Base-by-base conservation (phyloP, 2,888 invertebrate genomes). In the Phengaris arion region DNA sequence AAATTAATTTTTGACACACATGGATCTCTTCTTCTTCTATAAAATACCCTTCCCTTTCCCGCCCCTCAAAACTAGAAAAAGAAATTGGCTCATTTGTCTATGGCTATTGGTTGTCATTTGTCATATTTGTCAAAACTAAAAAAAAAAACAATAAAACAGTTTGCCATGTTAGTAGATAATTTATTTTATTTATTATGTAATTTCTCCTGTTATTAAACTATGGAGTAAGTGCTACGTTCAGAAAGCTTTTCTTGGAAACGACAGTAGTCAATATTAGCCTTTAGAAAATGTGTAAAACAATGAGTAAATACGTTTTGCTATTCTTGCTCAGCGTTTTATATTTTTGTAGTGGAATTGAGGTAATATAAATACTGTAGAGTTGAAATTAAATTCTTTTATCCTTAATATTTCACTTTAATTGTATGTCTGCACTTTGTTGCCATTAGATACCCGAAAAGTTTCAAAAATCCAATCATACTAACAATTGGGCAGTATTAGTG, bases 401-500 rank as follows among this genome's bases (percentile, higher is more conserved):
- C n/a, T 3, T 5, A 57, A 57, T 55, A 9, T 45, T 76, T 57
- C 12, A 12, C 7, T 51, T 15, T 64, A 54, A 59, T 48, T 15
- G n/a, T 46, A 2, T n/a, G 15, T 74, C 3, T n/a, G 9, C 4
- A 22, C 9, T 74, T 48, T n/a, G 35, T 55, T 15, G 6, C 54
- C 2, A 85, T 80, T 78, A 93, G 93, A 90, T 95, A 80, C 94
- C 95, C 55, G 93, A 94, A 78, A 83, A 90, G 75, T 95, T 95
- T 80, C 91, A 91, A 72, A 94, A 95, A 85, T 95, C 95, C 0
- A 95, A 95, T 51, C 99, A 99, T 86, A 98, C 99, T 0, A 99
- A 99, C 87, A 99, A 99, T 89, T 99, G 99, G 99, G 99, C 99
- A 0, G 99, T 99, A 13, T 91, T 99, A 75, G 99, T 99, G 0